Base-by-base conservation (phyloP, 2,797 vertebrate species). In the Ptychobarbus kaznakovi region DNA sequence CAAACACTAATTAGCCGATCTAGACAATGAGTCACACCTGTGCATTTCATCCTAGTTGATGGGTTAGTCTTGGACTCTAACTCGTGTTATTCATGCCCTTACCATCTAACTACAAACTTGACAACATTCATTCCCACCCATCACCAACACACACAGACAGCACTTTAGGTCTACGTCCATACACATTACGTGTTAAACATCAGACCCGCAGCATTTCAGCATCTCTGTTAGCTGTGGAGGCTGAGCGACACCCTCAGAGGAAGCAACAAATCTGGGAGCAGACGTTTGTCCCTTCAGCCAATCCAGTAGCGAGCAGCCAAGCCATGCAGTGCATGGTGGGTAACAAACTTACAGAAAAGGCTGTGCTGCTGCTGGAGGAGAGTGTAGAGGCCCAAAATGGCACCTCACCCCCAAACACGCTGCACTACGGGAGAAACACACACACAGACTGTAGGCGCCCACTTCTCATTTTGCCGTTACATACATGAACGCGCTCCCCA, bases 311-410 rank as follows among this genome's bases (percentile, higher is more conserved):
- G 81, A 92, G 93, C 93, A 94, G 93, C 92, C 93, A 92, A 95
- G 94, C 94, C 93, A 92, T 96, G 95, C 94, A 95, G 92, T 93
- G 93, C 94, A 92, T 92, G 93, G 87, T 89, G 90, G 91, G 92
- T 92, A 88, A 88, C 90, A 56, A 81, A 95, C 95, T 96, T 95
- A 95, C 95, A 93, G 93, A 90, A 66, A 92, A 82, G 87, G 92
- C 85, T 92, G 92, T 92, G 92, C 94, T 93, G 92, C 93, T 93
- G 92, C 94, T 93, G 89, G 93, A 92, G 70, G 93, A 91, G 89
- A 93, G 90, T 90, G 93, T 46, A 91, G 94, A 93, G 91, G 94
- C 91, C 95, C 93, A 95, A 93, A 95, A 90, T 38, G 94, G 92
- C 90, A 92, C 93, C 90, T 95, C 95, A 78, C 88, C 93, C 93